Conservation (phyloP, 2,113 vertebrate species). For the Tichodroma muraria region DNA sequence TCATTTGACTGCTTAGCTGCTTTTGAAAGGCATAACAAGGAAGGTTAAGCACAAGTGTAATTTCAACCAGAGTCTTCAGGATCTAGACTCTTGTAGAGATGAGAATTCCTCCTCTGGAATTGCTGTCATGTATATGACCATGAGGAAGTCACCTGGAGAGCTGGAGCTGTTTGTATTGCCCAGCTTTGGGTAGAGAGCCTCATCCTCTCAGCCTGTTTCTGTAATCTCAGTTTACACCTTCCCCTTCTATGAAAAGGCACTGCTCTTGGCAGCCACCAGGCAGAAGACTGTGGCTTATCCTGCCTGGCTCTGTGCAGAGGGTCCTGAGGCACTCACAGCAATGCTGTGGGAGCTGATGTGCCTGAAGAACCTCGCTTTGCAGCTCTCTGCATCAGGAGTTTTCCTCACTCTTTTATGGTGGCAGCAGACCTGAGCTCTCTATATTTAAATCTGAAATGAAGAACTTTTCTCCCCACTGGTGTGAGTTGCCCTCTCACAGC, state of each 20-base stretch:
- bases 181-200: background rate
- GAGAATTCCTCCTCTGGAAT: background rate
- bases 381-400: background rate
- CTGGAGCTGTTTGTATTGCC: background rate
- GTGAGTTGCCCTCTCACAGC: background rate
- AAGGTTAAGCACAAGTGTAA: fast-evolving
- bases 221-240: background rate
- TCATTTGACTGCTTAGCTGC: background rate
- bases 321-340: background rate
- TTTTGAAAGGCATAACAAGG: background rate
- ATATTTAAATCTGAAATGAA: background rate
- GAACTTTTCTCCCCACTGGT: fast-evolving
- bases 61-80: background rate
- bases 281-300: background rate
- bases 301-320: background rate
- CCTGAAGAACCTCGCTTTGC: background rate
- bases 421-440: background rate
- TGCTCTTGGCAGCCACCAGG: background rate
- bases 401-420: background rate
- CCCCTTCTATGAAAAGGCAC: background rate
- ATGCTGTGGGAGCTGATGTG: background rate
- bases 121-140: background rate
- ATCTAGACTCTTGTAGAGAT: background rate
- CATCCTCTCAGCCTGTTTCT: background rate
- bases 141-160: background rate